phyloP scores from a whole-genome alignment of 2,888 invertebrate species.

The Oligia latruncula region DNA sequence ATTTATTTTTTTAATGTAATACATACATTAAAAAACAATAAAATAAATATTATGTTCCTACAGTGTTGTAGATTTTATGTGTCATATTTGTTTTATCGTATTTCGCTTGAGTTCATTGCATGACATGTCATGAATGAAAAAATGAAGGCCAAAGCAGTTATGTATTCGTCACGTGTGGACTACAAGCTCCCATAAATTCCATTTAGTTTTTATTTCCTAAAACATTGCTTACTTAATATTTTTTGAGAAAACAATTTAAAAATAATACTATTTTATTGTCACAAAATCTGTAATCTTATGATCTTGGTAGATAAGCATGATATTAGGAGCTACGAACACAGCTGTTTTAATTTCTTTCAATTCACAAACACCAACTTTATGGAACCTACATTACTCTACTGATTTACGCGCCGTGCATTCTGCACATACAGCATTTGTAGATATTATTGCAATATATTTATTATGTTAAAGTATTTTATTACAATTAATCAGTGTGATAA shows the following conservation, averaged over 20 bases:
- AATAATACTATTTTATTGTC: background rate
- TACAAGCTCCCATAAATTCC: conserved; percentile 6
- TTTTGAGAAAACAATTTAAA: background rate
- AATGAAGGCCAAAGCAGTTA: conserved; percentile 5
- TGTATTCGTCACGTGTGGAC: background rate
- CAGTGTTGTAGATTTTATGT: background rate
- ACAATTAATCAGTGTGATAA: background rate
- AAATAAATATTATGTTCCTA: background rate
- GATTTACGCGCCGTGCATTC: too few species aligned
- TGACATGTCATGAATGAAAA: background rate
- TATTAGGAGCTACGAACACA: too few species aligned
- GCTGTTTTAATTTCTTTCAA: background rate
- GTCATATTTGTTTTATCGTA: background rate
- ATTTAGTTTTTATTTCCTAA: conserved; percentile 3
- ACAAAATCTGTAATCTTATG: background rate
- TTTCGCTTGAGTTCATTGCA: background rate
- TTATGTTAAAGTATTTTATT: too few species aligned
- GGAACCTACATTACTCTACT: background rate
- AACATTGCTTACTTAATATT: background rate
- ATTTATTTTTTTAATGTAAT: background rate
- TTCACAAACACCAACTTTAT: background rate
- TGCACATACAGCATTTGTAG: too few species aligned
- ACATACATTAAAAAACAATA: background rate
- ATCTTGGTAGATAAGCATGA: background rate
- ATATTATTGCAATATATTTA: too few species aligned